A percentile compares a stretch with the other conserved stretches of the same genome.
Evolutionary conservation across 1,140 invertebrate genomes (phyloP).

Genomic region (Ridgeia piscesae): DNA sequence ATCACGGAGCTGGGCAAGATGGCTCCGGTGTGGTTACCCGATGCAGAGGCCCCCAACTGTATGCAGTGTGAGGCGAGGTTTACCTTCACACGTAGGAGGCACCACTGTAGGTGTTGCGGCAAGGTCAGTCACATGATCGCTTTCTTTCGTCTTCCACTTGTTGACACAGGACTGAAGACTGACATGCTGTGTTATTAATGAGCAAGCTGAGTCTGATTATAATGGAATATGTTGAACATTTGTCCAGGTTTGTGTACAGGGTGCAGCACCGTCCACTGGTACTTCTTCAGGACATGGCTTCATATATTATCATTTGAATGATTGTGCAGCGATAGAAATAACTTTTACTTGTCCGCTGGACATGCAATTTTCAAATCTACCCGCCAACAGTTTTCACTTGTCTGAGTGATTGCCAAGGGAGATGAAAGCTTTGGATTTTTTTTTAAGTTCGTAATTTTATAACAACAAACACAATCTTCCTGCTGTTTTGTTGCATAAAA

Average conservation of each 20-base stretch:
- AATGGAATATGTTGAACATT: background rate
- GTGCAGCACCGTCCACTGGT: too few relatives aligned
- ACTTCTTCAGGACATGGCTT: too few relatives aligned
- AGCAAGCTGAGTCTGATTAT: background rate
- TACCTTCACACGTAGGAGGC: slow-evolving; percentile 89
- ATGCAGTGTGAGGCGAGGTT: slow-evolving; percentile 90
- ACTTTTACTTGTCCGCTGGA: too few relatives aligned
- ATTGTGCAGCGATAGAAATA: too few relatives aligned
- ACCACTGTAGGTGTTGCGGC: slow-evolving; percentile 93
- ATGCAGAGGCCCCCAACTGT: slow-evolving; percentile 81
- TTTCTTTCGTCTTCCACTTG: background rate
- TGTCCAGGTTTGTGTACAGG: background rate
- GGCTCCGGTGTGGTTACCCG: slow-evolving; percentile 74
- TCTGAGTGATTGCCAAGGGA: too few relatives aligned
- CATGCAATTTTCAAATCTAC: too few relatives aligned
- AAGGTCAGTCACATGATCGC: slow-evolving; percentile 58
- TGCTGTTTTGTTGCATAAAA: too few relatives aligned
- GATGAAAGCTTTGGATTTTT: too few relatives aligned
- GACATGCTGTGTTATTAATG: background rate
- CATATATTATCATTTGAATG: too few relatives aligned
- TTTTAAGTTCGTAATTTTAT: too few relatives aligned
- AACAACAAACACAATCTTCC: too few relatives aligned
- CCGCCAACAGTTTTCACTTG: too few relatives aligned
- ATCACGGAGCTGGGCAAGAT: slow-evolving; percentile 43
- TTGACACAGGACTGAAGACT: background rate